phyloP scores from a whole-genome alignment of 2,888 invertebrate species.

The Tanaodytes sp. region DNA sequence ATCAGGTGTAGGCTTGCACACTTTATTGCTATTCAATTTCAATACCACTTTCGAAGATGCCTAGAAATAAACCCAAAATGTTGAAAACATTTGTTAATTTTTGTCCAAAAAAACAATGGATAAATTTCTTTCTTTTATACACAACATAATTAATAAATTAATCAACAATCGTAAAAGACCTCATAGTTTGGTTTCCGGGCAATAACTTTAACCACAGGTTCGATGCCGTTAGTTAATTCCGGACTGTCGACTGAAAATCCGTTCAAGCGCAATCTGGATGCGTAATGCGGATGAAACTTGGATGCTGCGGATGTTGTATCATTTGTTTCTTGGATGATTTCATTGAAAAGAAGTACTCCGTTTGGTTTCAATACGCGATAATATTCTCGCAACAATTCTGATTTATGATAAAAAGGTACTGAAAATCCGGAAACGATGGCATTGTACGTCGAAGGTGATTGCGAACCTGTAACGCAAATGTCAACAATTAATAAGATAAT shows the following conservation, averaged over 20 bases:
- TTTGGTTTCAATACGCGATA: conserved; percentile 79
- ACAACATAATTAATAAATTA: no score
- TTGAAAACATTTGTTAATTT: no score
- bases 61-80: conserved; percentile 7
- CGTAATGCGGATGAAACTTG: conserved; percentile 65
- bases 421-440: conserved; percentile 75
- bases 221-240: conserved; percentile 29
- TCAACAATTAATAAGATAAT: no score
- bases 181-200: conserved; percentile 67
- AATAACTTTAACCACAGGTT: conserved; percentile 59
- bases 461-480: conserved; percentile 76
- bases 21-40: conserved; percentile 6
- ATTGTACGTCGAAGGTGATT: conserved; percentile 77
- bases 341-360: conserved; percentile 76
- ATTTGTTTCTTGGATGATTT: conserved; percentile 68
- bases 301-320: conserved; percentile 40
- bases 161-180: conserved; percentile 57
- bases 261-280: conserved; percentile 77
- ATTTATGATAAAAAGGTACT: conserved; percentile 69
- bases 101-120: no score
- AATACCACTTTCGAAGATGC: conserved; percentile 15
- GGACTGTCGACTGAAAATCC: conserved; percentile 76
- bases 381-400: conserved; percentile 75
- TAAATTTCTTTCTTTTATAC: no score
- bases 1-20: neutral